Conservation (phyloP, 2,888 invertebrate genomes). For the Cataglyphis livida region DNA sequence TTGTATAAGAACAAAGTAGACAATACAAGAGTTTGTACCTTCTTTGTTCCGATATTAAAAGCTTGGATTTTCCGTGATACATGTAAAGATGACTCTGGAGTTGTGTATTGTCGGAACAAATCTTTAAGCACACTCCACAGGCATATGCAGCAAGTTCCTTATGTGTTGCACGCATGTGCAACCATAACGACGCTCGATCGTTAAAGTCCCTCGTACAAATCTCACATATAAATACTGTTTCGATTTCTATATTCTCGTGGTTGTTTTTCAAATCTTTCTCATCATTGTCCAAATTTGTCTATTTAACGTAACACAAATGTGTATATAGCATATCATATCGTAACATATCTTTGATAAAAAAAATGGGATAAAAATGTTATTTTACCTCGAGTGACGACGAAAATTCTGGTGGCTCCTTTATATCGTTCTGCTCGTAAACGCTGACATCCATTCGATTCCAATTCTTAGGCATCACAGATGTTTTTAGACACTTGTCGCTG, state of each 20-base stretch:
- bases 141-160: slow-evolving; percentile 86
- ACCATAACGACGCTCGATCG: slow-evolving; percentile 87
- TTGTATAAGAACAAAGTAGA: neutral
- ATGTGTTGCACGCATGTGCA: slow-evolving; percentile 87
- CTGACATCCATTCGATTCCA: slow-evolving; percentile 72
- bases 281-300: slow-evolving; percentile 74
- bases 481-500: slow-evolving; percentile 81
- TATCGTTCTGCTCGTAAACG: slow-evolving; percentile 63
- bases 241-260: slow-evolving; percentile 84
- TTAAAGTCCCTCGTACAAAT: slow-evolving; percentile 86
- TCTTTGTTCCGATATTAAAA: slow-evolving; percentile 83
- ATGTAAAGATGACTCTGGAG: slow-evolving; percentile 86
- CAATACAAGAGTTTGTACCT: slow-evolving; percentile 78
- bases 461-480: slow-evolving; percentile 68
- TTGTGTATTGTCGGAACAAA: slow-evolving; percentile 86
- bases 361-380: neutral
- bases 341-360: neutral
- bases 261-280: slow-evolving; percentile 80
- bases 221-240: slow-evolving; percentile 86
- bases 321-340: neutral
- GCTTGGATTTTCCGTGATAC: slow-evolving; percentile 85
- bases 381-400: slow-evolving; percentile 65
- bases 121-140: slow-evolving; percentile 87
- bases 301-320: neutral
- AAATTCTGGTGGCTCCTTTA: slow-evolving; percentile 46